phyloP scores from a whole-genome alignment of 2,888 invertebrate genomes.

The Apodemia mormo region DNA sequence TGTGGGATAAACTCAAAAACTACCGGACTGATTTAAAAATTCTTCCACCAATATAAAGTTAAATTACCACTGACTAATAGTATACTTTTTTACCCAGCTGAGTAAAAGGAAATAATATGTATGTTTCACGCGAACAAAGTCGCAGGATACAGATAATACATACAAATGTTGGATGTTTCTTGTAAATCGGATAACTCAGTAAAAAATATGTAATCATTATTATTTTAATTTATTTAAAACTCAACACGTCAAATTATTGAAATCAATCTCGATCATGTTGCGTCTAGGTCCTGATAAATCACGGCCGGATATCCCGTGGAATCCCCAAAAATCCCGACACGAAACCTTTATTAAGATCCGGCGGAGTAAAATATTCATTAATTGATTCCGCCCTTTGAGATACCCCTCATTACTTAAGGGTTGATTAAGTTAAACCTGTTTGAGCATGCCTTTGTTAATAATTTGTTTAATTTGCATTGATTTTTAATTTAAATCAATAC shows the following conservation, averaged over 20 bases:
- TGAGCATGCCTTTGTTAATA: conserved; percentile 18
- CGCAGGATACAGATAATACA: too few relatives aligned
- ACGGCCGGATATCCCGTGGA: conserved; percentile 45
- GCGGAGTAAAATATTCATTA: conserved; percentile 76
- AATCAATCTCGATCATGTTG: conserved; percentile 58
- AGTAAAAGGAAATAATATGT: too few relatives aligned
- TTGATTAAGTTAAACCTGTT: conserved; percentile 74
- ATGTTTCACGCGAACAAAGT: too few relatives aligned
- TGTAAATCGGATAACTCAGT: too few relatives aligned
- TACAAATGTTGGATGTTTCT: too few relatives aligned
- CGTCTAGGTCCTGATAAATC: conserved; percentile 51
- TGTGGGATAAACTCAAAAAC: too few relatives aligned
- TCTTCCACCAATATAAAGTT: too few relatives aligned
- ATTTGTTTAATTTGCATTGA: conserved; percentile 38
- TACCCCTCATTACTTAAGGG: conserved; percentile 74
- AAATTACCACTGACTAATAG: too few relatives aligned
- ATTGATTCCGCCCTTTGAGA: conserved; percentile 71
- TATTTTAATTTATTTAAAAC: neutral
- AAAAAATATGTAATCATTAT: neutral
- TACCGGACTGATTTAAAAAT: too few relatives aligned
- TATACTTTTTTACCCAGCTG: too few relatives aligned
- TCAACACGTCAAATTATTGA: conserved; percentile 40
- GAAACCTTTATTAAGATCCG: conserved; percentile 76
- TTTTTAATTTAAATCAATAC: conserved; percentile 47
- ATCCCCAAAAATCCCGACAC: conserved; percentile 73